Evolutionary conservation across 2,113 vertebrate species (phyloP).

Genomic region (Tetrao urogallus): DNA sequence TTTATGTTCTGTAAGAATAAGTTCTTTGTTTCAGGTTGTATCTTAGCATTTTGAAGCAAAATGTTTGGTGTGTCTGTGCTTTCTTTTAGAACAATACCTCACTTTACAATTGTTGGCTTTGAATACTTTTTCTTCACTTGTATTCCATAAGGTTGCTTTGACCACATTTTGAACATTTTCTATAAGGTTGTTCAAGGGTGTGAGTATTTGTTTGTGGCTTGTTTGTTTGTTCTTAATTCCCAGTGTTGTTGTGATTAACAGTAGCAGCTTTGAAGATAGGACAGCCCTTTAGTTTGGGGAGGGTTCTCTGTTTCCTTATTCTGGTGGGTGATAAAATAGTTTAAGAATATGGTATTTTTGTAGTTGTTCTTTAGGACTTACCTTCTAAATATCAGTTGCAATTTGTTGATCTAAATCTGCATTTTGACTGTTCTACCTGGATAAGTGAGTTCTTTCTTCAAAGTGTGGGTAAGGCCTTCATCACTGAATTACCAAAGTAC

Average conservation of each 20-base stretch:
- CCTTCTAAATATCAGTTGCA: not conserved
- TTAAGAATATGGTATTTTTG: not conserved
- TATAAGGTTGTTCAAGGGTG: not conserved
- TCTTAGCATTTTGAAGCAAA: not conserved
- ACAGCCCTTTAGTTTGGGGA: not conserved
- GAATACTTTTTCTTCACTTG: not conserved
- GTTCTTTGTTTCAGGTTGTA: not conserved
- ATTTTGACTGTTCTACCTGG: not conserved
- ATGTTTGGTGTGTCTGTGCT: not conserved
- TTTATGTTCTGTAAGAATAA: not conserved
- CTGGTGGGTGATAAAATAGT: not conserved
- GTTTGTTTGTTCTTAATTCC: not conserved
- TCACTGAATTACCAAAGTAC: not conserved
- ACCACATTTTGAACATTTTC: not conserved
- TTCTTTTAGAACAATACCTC: not conserved
- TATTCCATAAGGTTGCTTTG: not conserved
- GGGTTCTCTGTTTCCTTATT: not conserved
- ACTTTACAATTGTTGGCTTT: not conserved
- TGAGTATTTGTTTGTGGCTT: not conserved
- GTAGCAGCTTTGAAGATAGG: not conserved
- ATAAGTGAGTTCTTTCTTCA: not conserved
- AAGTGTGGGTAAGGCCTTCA: not conserved
- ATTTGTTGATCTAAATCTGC: not conserved
- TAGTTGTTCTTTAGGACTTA: not conserved
- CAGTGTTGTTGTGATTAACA: not conserved